Evolutionary conservation across 1,140 invertebrate genomes (phyloP).

Genomic region (Copidosoma floridanum): DNA sequence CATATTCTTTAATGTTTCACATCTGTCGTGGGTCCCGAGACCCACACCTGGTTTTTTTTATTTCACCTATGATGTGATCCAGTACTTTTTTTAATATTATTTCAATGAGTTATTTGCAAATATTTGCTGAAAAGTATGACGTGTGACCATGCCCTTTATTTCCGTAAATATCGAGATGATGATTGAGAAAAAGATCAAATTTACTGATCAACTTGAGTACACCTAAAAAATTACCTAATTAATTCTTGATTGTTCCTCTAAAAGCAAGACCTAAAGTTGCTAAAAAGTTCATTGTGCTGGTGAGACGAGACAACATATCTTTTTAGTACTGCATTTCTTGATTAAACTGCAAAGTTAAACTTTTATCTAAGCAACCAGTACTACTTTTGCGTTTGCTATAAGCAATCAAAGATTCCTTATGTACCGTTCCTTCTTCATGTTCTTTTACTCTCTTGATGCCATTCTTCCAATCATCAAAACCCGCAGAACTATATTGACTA

Average conservation of each 20-base stretch:
- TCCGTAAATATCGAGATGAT: background rate
- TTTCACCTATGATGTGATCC: conserved; percentile 28
- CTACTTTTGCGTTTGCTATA: background rate
- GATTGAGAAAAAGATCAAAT: conserved; percentile 15
- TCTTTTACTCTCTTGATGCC: background rate
- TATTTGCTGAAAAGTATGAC: conserved; percentile 31
- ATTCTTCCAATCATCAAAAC: conserved; percentile 1
- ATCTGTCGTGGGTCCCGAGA: too few relatives aligned
- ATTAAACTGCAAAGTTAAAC: too few relatives aligned
- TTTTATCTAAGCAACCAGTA: background rate
- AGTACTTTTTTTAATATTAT: conserved; percentile 34
- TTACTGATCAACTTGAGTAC: conserved; percentile 20
- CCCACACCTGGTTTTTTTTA: too few relatives aligned
- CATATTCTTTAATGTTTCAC: too few relatives aligned
- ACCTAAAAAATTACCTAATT: conserved; percentile 30
- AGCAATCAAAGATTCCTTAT: background rate
- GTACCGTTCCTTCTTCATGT: background rate
- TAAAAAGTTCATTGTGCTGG: conserved; percentile 28
- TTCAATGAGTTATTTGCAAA: too few relatives aligned
- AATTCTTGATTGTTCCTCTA: conserved; percentile 24
- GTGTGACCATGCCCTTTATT: conserved; percentile 19
- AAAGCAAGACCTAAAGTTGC: conserved; percentile 17
- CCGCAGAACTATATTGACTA: background rate
- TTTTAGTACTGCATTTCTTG: conserved; percentile 21
- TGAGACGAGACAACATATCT: conserved; percentile 24